These are phyloP conservation scores for Aurelia aurita complex sp. Pacific DNA, from an alignment of 30 jellyfish, hydroid and myxozoan genomes.

Conservation along the genomic window DNA sequence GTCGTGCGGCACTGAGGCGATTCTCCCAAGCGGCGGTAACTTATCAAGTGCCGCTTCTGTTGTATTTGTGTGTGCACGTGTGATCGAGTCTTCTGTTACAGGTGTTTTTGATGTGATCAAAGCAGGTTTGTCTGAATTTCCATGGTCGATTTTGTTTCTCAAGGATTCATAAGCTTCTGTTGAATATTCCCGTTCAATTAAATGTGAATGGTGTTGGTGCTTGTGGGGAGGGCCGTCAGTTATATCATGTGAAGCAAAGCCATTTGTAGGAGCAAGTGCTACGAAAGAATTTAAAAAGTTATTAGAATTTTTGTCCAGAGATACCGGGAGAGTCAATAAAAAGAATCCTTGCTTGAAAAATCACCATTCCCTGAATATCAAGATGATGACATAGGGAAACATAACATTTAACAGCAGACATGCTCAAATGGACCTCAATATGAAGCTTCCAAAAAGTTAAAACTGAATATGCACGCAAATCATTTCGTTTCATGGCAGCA, in stretches of 20 bases:
- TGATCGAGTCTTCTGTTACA: conserved; percentile 26
- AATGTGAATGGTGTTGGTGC: background rate
- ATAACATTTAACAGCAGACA: too few species aligned
- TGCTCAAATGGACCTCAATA: too few species aligned
- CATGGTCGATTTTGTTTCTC: conserved; percentile 1
- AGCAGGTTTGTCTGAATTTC: background rate
- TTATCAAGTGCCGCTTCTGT: conserved; percentile 25
- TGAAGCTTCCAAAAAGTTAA: too few species aligned
- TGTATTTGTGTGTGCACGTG: background rate
- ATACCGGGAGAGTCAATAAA: too few species aligned
- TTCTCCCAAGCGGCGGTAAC: conserved; percentile 42
- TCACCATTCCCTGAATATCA: too few species aligned
- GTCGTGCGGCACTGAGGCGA: conserved; percentile 38
- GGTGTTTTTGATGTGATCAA: conserved; percentile 20
- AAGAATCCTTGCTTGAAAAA: too few species aligned
- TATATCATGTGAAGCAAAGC: background rate
- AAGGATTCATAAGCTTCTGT: conserved; percentile 28
- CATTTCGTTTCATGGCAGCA: too few species aligned
- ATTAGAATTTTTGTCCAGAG: too few species aligned
- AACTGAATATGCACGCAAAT: too few species aligned
- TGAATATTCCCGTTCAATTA: background rate
- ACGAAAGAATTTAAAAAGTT: too few species aligned
- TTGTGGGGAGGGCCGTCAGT: background rate
- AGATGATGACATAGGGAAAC: too few species aligned
- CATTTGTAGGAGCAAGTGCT: background rate